Evolutionary conservation across 1,140 invertebrate genomes (phyloP), one percentile per base, ranked within the genome.

Genomic region (Lepidostoma basale): DNA sequence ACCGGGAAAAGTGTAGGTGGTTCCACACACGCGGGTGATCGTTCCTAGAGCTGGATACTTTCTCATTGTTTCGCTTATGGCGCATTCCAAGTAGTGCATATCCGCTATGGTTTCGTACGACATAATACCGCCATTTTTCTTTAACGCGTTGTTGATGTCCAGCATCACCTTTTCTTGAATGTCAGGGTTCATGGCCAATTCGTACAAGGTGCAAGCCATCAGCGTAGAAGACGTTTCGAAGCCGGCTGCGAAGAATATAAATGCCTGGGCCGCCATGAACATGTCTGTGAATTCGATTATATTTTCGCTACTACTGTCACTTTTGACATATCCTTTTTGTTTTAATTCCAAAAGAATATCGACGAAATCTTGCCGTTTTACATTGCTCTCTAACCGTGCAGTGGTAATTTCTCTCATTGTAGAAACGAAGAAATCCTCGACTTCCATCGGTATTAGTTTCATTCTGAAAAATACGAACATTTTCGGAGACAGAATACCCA

Each of bases 181-280:
- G 3, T 85, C 79, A 20, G 76, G 80, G 75, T 87, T 75, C 18
- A 75, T 65, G 0, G 85, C 82, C 28, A 88, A 75, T 39, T 79
- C 75, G 69, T 82, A 83, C 0, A 79, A 52, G 1, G 75, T 67
- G 47, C 79, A 83, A 3, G 76, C 68, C 39, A 87, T 74, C 0
- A 80, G 65, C 10, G 76, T 77, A 3, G 84, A 77, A 0, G 84
- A 83, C 0, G 85, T 86, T 26, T 88, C 87, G 64, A 83, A 87
- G 12, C 84, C 84, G 26, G 79, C 83, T 9, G 82, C 44, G 30
- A 85, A 75, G 69, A 84, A 83, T 3, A 81, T 65, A 33, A 83
- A 73, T 8, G 76, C 74, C 68, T 84, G 81, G 3, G 78, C 74
- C 0, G 76, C 65, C 28, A 82, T 73, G 36, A 73, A 66, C 1